Conservation (phyloP, 2,888 invertebrate genomes). For the Tetrapedia diversipes region DNA sequence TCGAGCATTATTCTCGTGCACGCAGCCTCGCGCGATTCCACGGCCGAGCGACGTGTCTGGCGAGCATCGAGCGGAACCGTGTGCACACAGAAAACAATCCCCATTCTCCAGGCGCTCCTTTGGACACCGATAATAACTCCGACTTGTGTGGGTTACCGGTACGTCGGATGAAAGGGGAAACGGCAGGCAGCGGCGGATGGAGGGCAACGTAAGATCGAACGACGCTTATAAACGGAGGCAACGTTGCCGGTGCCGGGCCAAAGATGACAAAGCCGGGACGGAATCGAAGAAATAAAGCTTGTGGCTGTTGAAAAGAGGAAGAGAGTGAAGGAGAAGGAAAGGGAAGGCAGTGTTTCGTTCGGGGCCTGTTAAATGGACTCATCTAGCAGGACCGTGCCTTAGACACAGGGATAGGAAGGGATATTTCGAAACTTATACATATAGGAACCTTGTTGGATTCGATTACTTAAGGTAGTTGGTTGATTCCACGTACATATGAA, state of each 20-base stretch:
- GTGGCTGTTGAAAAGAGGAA: too few relatives aligned
- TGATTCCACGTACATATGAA: too few relatives aligned
- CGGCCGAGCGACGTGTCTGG: background rate
- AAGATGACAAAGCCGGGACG: conserved; percentile 31
- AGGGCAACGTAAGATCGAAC: conserved; percentile 24
- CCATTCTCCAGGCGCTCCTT: conserved; percentile 35
- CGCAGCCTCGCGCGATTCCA: background rate
- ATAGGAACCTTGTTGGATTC: too few relatives aligned
- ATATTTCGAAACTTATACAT: too few relatives aligned
- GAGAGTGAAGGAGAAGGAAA: too few relatives aligned
- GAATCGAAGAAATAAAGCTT: conserved; percentile 30
- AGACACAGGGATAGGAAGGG: too few relatives aligned
- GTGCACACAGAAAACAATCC: conserved; percentile 25
- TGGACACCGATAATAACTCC: conserved; percentile 35
- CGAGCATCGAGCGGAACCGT: conserved; percentile 2
- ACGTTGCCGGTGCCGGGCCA: conserved; percentile 20
- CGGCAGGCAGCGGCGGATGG: conserved; percentile 1
- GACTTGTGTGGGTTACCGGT: conserved; percentile 34
- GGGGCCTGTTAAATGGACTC: too few relatives aligned
- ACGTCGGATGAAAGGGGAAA: conserved; percentile 28
- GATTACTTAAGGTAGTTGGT: too few relatives aligned
- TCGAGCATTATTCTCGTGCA: conserved; percentile 13
- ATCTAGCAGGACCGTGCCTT: too few relatives aligned
- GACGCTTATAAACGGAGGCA: conserved; percentile 32
- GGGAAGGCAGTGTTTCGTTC: too few relatives aligned